Percentiles rank a stretch among this genome's conserved stretches.
Evolutionary conservation across 2,113 vertebrate species (phyloP).

Genomic region (Catagonus wagneri): DNA sequence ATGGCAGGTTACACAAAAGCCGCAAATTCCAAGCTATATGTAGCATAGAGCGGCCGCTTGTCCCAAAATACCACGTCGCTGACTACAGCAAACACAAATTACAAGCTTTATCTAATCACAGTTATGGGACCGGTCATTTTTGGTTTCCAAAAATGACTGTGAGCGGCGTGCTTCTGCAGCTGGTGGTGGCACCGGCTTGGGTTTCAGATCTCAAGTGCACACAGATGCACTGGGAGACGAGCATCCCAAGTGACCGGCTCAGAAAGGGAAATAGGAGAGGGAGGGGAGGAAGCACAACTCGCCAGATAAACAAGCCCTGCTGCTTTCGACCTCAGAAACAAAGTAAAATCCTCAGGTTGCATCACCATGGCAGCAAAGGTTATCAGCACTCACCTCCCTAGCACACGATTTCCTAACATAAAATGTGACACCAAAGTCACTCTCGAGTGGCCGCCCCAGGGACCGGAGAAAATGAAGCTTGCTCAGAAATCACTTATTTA

Average conservation of each 20-base stretch:
- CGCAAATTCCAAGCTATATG: conserved; percentile 89
- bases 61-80: conserved; percentile 87
- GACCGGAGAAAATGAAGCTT: background rate
- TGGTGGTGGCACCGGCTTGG: conserved; percentile 71
- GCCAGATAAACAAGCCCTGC: background rate
- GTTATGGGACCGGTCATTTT: conserved; percentile 85
- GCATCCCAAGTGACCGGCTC: conserved; percentile 63
- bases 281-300: conserved; percentile 63
- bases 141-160: conserved; percentile 85
- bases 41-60: conserved; percentile 87
- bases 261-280: conserved; percentile 67
- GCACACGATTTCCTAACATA: background rate
- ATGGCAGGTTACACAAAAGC: conserved; percentile 86
- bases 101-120: conserved; percentile 88
- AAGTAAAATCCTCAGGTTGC: background rate
- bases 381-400: background rate
- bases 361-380: background rate
- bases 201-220: conserved; percentile 76
- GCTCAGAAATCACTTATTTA: background rate
- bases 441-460: background rate
- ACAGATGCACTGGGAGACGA: conserved; percentile 62
- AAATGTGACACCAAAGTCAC: background rate
- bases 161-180: conserved; percentile 79
- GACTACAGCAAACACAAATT: conserved; percentile 91
- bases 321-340: background rate